Evolutionary conservation across 30 jellyfish, hydroid and myxozoan species (phyloP).

Genomic region (Catostylus mosaicus): DNA sequence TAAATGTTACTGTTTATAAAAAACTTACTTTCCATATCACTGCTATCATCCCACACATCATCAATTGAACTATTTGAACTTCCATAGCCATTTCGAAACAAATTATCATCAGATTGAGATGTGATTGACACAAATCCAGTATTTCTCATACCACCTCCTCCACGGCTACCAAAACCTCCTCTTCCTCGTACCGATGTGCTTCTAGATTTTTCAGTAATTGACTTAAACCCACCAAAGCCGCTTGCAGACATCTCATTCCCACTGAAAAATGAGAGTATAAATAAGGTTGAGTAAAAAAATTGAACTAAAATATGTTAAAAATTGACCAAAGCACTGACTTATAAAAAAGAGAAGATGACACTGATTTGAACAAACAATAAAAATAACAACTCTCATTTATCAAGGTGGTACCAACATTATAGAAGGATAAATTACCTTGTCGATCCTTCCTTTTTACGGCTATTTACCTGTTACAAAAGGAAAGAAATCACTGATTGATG

Average conservation of each 20-base stretch:
- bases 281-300: too few species aligned
- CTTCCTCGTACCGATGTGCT: conserved; percentile 13
- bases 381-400: too few species aligned
- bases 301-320: too few species aligned
- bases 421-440: too few species aligned
- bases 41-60: neutral
- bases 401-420: too few species aligned
- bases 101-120: neutral
- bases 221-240: conserved; percentile 42
- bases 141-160: conserved; percentile 26
- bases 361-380: too few species aligned
- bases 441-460: conserved; percentile 28
- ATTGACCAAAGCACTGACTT: too few species aligned
- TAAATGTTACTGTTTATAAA: too few species aligned
- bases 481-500: neutral
- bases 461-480: conserved; percentile 15
- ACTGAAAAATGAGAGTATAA: neutral
- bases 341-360: too few species aligned
- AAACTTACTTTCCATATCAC: conserved; percentile 1
- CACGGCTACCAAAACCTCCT: conserved; percentile 21
- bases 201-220: conserved; percentile 1
- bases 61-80: conserved; percentile 2
- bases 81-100: neutral
- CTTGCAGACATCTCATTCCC: neutral
- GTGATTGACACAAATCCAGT: neutral